A percentile compares a stretch with the other conserved stretches of the same genome.
These are phyloP conservation scores for Tragulus kanchil DNA, from an alignment of 2,113 vertebrate species.

Conservation along the genomic window DNA sequence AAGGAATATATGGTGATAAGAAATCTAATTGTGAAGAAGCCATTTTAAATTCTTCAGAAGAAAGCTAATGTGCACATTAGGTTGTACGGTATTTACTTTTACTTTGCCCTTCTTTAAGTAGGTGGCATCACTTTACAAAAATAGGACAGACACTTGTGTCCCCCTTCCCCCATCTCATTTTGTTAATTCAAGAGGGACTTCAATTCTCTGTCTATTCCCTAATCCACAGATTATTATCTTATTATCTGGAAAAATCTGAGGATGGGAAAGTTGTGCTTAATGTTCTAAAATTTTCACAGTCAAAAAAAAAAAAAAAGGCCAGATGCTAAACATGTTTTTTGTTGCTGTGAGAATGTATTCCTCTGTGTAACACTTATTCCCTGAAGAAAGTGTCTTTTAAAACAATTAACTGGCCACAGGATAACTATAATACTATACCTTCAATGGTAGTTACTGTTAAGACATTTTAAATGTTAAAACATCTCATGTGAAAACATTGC, in stretches of 20 bases:
- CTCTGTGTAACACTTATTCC: neutral
- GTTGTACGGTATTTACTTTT: neutral
- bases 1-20: neutral
- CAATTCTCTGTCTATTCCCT: neutral
- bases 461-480: neutral
- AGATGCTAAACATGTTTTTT: neutral
- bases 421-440: neutral
- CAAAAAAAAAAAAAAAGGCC: neutral
- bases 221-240: neutral
- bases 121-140: neutral
- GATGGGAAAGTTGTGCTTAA: neutral
- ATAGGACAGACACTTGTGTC: neutral
- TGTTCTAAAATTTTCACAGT: neutral
- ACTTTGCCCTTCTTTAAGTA: neutral
- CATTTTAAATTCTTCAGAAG: slow-evolving; percentile 40
- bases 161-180: neutral
- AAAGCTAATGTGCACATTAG: neutral
- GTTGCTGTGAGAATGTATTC: neutral
- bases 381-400: slow-evolving; percentile 13
- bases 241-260: neutral
- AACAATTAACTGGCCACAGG: neutral
- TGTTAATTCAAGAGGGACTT: neutral
- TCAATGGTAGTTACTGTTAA: neutral
- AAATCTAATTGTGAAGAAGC: neutral
- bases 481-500: neutral